These are phyloP conservation scores for Bubalus kerabau DNA, from an alignment of 2,113 vertebrate species.

Conservation along the genomic window DNA sequence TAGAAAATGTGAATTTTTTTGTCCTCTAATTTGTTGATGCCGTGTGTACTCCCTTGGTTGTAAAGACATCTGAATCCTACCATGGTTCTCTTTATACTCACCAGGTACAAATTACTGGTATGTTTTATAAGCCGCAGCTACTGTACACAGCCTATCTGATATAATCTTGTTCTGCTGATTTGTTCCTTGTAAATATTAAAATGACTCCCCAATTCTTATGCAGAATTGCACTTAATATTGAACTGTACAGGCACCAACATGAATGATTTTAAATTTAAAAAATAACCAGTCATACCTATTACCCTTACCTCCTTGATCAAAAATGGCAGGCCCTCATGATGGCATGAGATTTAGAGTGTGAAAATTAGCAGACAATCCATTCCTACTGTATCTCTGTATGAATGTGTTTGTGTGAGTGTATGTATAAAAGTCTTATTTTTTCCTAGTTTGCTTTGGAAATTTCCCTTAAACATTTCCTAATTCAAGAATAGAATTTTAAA, in stretches of 20 bases:
- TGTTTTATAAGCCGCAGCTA: constrained; percentile 86
- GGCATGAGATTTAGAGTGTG: constrained; percentile 55
- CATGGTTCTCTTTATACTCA: constrained; percentile 80
- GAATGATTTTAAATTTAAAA: constrained; percentile 73
- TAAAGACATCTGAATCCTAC: constrained; percentile 78
- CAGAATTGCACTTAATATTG: constrained; percentile 82
- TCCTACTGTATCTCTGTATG: constrained; percentile 54
- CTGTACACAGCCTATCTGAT: constrained; percentile 83
- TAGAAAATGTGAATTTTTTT: constrained; percentile 86
- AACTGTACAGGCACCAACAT: constrained; percentile 72
- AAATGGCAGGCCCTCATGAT: constrained; percentile 51
- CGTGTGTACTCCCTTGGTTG: constrained; percentile 75
- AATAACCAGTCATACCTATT: constrained; percentile 56
- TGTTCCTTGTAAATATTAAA: constrained; percentile 85
- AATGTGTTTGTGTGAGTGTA: constrained; percentile 65
- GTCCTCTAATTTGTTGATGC: constrained; percentile 75
- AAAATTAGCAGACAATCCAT: constrained; percentile 58
- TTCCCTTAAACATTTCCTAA: constrained; percentile 58
- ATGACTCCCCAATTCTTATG: constrained; percentile 75
- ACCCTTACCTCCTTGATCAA: constrained; percentile 14
- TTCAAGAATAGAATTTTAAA: constrained; percentile 29
- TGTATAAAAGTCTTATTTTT: constrained; percentile 51
- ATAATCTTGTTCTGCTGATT: constrained; percentile 82
- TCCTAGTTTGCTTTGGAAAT: constrained; percentile 51
- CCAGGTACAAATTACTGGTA: constrained; percentile 82